Percentiles rank a stretch among this genome's conserved stretches.
phyloP scores from a whole-genome alignment of 1,140 invertebrate genomes.

The Laodelphax striatellus region DNA sequence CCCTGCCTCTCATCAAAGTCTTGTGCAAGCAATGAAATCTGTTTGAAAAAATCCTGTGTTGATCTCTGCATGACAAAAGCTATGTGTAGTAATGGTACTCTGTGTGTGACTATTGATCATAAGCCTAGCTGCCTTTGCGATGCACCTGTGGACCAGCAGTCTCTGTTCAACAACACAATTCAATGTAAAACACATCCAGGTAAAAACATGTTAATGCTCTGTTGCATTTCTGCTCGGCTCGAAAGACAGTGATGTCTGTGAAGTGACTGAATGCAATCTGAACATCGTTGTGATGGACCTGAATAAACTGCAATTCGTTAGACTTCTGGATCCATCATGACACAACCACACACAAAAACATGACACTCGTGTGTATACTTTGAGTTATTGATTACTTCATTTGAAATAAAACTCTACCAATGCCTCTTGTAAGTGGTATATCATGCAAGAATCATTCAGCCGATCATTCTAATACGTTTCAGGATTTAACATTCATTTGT shows the following conservation, averaged over 20 bases:
- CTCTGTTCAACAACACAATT: conserved; percentile 22
- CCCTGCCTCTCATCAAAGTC: no score
- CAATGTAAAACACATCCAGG: conserved; percentile 44
- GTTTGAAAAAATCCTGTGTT: conserved; percentile 38
- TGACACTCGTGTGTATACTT: conserved; percentile 6
- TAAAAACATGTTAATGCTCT: conserved; percentile 32
- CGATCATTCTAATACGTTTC: neutral
- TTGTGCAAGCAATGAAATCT: conserved; percentile 32
- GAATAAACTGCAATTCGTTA: neutral
- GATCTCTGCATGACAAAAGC: conserved; percentile 40
- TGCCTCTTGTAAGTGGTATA: no score
- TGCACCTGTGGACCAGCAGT: conserved; percentile 26
- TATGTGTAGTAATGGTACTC: conserved; percentile 27
- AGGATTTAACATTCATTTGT: neutral
- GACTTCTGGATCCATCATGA: conserved; percentile 2
- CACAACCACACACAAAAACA: conserved; percentile 7
- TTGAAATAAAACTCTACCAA: no score
- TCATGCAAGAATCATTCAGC: no score
- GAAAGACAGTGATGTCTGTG: no score
- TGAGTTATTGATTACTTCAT: neutral
- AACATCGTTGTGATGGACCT: no score
- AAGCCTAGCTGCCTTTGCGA: conserved; percentile 39
- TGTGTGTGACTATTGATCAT: conserved; percentile 37
- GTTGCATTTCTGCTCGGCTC: neutral
- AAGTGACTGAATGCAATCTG: no score